Conservation (phyloP, 2,888 invertebrate genomes). For the Tachina lurida region DNA sequence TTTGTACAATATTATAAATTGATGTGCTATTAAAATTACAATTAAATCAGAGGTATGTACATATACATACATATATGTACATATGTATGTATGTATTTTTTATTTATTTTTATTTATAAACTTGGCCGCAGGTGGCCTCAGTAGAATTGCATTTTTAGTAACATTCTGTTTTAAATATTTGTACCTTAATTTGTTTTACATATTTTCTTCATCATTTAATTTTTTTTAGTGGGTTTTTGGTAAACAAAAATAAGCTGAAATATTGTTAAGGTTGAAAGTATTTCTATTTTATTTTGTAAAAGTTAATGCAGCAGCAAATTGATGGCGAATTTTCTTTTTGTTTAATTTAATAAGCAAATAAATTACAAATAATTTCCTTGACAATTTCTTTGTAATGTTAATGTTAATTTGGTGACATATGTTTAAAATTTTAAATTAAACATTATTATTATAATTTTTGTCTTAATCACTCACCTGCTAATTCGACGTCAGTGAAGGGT, state of each 20-base stretch:
- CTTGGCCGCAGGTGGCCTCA: not conserved
- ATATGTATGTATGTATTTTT: too few relatives aligned
- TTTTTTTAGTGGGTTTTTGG: not conserved
- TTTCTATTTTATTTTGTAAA: not conserved
- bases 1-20: too few relatives aligned
- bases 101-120: slow-evolving; percentile 7
- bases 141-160: not conserved
- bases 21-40: too few relatives aligned
- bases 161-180: not conserved
- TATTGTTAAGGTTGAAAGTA: not conserved
- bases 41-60: too few relatives aligned
- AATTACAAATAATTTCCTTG: slow-evolving; percentile 24
- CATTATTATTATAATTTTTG: not conserved
- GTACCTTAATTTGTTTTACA: not conserved
- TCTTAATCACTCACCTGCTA: slow-evolving; percentile 79
- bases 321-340: not conserved
- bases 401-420: slow-evolving; percentile 7
- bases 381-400: slow-evolving; percentile 19
- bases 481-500: slow-evolving; percentile 83
- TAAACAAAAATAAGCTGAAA: not conserved
- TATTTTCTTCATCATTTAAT: not conserved
- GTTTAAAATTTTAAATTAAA: not conserved
- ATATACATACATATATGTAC: too few relatives aligned
- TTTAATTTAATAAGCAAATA: not conserved
- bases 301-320: slow-evolving; percentile 9